phyloP scores from a whole-genome alignment of 2,113 vertebrate species.

The Apeltes quadracus region DNA sequence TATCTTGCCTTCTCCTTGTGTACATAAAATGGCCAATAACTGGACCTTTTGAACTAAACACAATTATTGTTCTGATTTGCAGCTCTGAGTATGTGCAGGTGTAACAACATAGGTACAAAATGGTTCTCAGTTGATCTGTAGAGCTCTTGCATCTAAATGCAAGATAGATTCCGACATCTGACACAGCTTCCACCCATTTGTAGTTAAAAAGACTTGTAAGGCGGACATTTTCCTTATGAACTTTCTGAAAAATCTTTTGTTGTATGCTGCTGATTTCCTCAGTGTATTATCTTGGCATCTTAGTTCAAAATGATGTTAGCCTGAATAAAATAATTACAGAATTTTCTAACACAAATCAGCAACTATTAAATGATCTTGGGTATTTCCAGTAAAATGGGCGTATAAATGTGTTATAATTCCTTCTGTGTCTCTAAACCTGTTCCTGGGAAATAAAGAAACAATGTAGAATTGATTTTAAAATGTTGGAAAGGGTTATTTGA shows the following conservation, averaged over 20 bases:
- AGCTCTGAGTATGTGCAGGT: neutral
- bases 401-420: neutral
- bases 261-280: neutral
- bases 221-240: neutral
- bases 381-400: neutral
- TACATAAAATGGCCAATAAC: neutral
- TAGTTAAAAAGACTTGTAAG: neutral
- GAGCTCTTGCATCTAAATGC: neutral
- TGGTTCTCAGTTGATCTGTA: neutral
- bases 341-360: neutral
- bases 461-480: slow-evolving; percentile 34
- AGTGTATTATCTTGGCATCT: neutral
- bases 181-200: neutral
- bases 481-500: slow-evolving; percentile 27
- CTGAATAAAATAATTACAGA: neutral
- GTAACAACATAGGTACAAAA: neutral
- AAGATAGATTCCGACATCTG: neutral
- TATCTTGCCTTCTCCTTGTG: neutral
- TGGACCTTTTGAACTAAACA: neutral
- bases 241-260: neutral
- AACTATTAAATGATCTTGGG: neutral
- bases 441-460: neutral
- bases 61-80: slow-evolving; percentile 10
- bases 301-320: neutral
- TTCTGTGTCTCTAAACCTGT: neutral